Evolutionary conservation across 92 coral and sea anemone genomes (phyloP).

Genomic region (Epizoanthus fatuus): DNA sequence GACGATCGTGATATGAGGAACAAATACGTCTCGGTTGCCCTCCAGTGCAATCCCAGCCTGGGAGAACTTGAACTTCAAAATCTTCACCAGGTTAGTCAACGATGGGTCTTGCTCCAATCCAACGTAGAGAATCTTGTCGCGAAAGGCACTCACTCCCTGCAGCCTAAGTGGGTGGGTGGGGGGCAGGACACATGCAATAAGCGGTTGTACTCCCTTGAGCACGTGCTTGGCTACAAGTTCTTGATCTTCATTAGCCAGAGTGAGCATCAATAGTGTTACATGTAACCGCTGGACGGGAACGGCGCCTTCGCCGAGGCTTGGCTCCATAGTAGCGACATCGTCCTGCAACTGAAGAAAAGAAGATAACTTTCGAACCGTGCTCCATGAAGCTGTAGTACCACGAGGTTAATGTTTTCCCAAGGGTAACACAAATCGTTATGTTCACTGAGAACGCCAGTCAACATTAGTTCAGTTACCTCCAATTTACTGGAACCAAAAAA

Average conservation of each 20-base stretch:
- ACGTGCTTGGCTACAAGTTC: constrained; percentile 67
- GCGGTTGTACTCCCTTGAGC: constrained; percentile 81
- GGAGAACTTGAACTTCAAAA: constrained; percentile 64
- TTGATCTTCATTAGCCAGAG: constrained; percentile 65
- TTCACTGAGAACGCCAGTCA: too few relatives aligned
- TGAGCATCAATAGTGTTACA: constrained; percentile 81
- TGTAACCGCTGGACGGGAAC: constrained; percentile 66
- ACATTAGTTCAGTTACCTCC: too few relatives aligned
- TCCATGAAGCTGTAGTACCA: too few relatives aligned
- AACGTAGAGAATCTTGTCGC: constrained; percentile 70
- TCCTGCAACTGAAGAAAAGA: constrained; percentile 59
- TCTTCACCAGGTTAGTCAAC: constrained; percentile 59
- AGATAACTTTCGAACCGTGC: too few relatives aligned
- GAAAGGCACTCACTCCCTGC: constrained; percentile 71
- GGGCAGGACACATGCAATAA: constrained; percentile 67
- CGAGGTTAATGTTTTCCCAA: too few relatives aligned
- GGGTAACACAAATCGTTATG: too few relatives aligned
- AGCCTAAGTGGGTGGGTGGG: constrained; percentile 53
- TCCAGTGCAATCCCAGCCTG: constrained; percentile 76
- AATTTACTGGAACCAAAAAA: too few relatives aligned
- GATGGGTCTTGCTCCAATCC: constrained; percentile 50
- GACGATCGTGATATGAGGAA: constrained; percentile 74
- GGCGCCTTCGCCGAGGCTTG: constrained; percentile 38
- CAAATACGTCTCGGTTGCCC: constrained; percentile 76
- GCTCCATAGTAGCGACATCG: constrained; percentile 7